These are phyloP conservation scores for Penaeus japonicus DNA, from an alignment of 1,140 invertebrate genomes.

Conservation along the genomic window DNA sequence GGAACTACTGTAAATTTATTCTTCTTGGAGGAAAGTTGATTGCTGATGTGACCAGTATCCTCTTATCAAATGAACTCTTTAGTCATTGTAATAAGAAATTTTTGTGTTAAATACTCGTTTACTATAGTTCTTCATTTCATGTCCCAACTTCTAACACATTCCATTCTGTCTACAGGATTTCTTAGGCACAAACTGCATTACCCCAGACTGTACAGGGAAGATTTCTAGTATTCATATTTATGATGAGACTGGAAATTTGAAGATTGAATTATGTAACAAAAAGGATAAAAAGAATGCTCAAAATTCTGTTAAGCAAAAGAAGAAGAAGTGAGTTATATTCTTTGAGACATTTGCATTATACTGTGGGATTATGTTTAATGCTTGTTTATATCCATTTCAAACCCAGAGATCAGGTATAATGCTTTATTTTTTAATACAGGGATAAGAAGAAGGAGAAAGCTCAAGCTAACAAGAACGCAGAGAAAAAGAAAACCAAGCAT, in stretches of 20 bases:
- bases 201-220: constrained; percentile 47
- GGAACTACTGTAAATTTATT: no score
- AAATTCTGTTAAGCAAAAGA: constrained; percentile 11
- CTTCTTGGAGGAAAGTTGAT: no score
- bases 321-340: constrained; percentile 32
- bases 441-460: constrained; percentile 9
- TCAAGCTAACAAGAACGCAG: neutral
- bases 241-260: constrained; percentile 19
- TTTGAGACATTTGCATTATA: no score
- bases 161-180: constrained; percentile 36
- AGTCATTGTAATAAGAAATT: no score
- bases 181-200: constrained; percentile 35
- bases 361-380: no score
- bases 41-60: no score
- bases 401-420: neutral
- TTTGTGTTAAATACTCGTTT: no score
- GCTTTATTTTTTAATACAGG: neutral
- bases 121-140: no score
- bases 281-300: constrained; percentile 28
- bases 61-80: no score
- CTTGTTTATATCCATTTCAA: neutral
- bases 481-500: neutral
- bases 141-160: no score
- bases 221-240: constrained; percentile 40
- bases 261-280: constrained; percentile 42